These are phyloP conservation scores for Pelodiscus sinensis DNA, from an alignment of 2,113 vertebrate genomes.

Conservation along the genomic window DNA sequence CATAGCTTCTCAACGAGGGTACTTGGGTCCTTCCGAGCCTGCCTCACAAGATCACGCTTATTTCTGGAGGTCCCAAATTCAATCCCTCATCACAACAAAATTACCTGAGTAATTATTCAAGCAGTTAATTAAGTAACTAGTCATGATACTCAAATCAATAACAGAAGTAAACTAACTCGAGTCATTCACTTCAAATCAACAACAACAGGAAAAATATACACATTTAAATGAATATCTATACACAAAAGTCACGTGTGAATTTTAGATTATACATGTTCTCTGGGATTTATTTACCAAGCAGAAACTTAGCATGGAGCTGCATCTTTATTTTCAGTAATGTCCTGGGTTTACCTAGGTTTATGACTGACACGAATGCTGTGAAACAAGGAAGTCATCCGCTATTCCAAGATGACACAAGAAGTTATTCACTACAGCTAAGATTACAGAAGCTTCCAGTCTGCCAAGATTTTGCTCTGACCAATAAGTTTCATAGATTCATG, in stretches of 20 bases:
- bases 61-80: background rate
- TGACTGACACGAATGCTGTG: constrained; percentile 29
- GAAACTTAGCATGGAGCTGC: constrained; percentile 53
- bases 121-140: background rate
- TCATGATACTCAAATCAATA: background rate
- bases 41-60: background rate
- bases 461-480: background rate
- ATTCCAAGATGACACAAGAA: constrained; percentile 58
- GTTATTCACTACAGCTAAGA: constrained; percentile 44
- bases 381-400: constrained; percentile 11
- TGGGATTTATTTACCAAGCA: constrained; percentile 63
- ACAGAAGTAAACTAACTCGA: background rate
- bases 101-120: background rate
- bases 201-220: background rate
- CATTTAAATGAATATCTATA: background rate
- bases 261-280: background rate
- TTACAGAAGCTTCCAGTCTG: constrained; percentile 15
- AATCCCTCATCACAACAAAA: background rate
- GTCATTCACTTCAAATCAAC: background rate
- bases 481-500: background rate
- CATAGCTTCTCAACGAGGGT: background rate
- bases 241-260: accelerated
- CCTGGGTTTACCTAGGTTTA: constrained; percentile 42
- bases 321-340: constrained; percentile 66
- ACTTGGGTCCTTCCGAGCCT: background rate